These are phyloP conservation scores for Thecocarcelia acutangulata DNA, from an alignment of 2,888 invertebrate genomes.

Conservation along the genomic window DNA sequence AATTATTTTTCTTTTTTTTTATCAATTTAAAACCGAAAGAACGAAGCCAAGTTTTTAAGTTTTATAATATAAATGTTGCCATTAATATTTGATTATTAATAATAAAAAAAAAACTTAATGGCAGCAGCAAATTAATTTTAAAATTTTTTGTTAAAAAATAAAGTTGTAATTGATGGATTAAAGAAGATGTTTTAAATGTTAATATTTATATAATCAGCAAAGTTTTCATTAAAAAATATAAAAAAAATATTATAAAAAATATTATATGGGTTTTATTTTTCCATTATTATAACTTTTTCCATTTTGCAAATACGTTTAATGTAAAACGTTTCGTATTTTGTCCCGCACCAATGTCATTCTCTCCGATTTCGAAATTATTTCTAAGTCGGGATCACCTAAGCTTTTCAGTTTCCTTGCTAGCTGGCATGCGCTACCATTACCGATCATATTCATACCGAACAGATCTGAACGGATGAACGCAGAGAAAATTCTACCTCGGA, in stretches of 20 bases:
- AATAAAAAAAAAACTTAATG: not conserved
- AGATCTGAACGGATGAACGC: too few species aligned
- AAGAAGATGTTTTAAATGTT: constrained; percentile 65
- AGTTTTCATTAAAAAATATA: constrained; percentile 66
- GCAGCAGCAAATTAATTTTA: constrained; percentile 4
- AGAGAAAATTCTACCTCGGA: too few species aligned
- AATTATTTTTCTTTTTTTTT: constrained; percentile 38
- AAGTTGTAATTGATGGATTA: constrained; percentile 36
- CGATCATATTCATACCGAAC: too few species aligned
- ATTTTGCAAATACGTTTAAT: too few species aligned
- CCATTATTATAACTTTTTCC: too few species aligned
- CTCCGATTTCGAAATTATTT: too few species aligned
- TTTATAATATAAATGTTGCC: constrained; percentile 17
- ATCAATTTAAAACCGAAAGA: constrained; percentile 10
- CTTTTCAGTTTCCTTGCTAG: too few species aligned
- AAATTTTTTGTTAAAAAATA: constrained; percentile 13
- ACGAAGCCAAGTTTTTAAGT: not conserved
- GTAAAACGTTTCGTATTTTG: too few species aligned
- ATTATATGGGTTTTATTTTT: constrained; percentile 36
- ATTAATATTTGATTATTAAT: not conserved
- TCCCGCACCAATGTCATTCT: too few species aligned
- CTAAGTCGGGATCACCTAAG: too few species aligned
- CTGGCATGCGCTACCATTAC: too few species aligned
- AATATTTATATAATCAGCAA: constrained; percentile 67
- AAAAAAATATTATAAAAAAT: constrained; percentile 47